Conservation (phyloP, 2,888 invertebrate genomes). For the Spisula subtruncata region DNA sequence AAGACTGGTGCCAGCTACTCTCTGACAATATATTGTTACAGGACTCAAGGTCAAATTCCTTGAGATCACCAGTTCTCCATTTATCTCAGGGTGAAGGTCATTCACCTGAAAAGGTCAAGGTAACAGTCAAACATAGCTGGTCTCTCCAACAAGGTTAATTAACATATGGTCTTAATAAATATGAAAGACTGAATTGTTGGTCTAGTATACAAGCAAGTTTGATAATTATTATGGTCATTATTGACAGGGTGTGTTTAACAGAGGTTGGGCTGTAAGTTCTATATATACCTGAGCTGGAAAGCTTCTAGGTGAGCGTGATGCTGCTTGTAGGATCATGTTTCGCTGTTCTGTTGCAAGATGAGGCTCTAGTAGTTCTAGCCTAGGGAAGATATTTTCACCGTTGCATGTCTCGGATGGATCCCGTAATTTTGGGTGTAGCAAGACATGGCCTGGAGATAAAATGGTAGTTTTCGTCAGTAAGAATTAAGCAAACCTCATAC, state of each 20-base stretch:
- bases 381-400: conserved; percentile 57
- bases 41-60: conserved; percentile 2
- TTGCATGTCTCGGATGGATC: conserved; percentile 59
- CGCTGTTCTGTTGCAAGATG: conserved; percentile 47
- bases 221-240: no score
- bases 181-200: no score
- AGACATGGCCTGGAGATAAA: conserved; percentile 57
- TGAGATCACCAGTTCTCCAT: conserved; percentile 45
- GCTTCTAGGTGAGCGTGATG: background rate
- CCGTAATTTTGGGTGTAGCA: conserved; percentile 66
- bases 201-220: no score
- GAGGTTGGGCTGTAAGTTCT: no score
- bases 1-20: conserved; percentile 55
- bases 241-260: no score
- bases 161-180: no score
- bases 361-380: conserved; percentile 57
- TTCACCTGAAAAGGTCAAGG: background rate
- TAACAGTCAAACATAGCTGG: background rate
- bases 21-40: conserved; percentile 61
- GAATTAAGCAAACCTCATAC: no score
- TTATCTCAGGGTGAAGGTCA: conserved; percentile 41
- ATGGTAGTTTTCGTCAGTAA: background rate
- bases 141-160: no score
- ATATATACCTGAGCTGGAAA: conserved; percentile 45
- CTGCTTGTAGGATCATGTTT: conserved; percentile 42